Conservation (phyloP, 1,140 invertebrate species). For the Halotydeus destructor region DNA sequence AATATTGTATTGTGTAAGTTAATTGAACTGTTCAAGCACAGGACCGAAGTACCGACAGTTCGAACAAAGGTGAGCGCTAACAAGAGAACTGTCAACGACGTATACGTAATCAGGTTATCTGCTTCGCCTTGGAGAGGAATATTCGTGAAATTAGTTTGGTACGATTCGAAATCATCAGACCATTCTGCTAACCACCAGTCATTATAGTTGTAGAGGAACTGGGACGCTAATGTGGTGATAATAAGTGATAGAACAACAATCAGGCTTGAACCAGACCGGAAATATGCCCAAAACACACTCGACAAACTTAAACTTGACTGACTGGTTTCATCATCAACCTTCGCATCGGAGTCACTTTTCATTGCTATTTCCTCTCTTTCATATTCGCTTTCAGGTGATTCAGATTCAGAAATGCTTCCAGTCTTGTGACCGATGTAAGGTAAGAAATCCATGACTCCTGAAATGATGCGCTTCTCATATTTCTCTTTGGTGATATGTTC, state of each 20-base stretch:
- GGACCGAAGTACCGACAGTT: constrained; percentile 47
- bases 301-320: background rate
- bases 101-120: constrained; percentile 20
- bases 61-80: constrained; percentile 28
- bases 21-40: constrained; percentile 55
- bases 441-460: too few species aligned
- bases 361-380: too few species aligned
- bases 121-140: too few species aligned
- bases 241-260: background rate
- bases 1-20: constrained; percentile 67
- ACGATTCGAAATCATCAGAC: constrained; percentile 8
- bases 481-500: constrained; percentile 6
- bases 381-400: too few species aligned
- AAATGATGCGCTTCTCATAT: constrained; percentile 5
- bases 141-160: background rate
- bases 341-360: too few species aligned
- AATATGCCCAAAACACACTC: background rate
- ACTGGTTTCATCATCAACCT: background rate
- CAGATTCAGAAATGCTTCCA: too few species aligned
- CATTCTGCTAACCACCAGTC: constrained; percentile 19
- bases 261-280: constrained; percentile 5
- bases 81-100: constrained; percentile 22
- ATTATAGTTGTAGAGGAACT: constrained; percentile 18
- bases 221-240: constrained; percentile 5
- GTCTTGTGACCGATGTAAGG: too few species aligned